These are phyloP conservation scores for Sarcophaga subvicina DNA, from an alignment of 2,888 invertebrate species.

Conservation along the genomic window DNA sequence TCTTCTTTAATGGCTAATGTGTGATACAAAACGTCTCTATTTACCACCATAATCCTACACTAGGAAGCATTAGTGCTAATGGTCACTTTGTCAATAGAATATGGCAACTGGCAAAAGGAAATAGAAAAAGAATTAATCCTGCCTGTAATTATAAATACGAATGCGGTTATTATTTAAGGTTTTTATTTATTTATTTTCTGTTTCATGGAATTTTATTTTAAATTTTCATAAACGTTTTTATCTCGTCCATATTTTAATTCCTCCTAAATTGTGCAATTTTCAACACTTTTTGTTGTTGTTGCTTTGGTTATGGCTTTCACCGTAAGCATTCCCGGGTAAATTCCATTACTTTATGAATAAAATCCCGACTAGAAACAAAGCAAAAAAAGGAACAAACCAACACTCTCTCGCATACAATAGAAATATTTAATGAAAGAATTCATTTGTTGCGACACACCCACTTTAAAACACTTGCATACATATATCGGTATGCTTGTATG, in stretches of 20 bases:
- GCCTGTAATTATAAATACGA: conserved; percentile 4
- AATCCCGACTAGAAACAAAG: conserved; percentile 30
- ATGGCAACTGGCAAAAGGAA: not conserved
- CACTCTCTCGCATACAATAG: not conserved
- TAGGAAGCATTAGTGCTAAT: conserved; percentile 1
- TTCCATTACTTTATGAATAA: conserved; percentile 51
- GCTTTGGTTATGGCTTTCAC: conserved; percentile 8
- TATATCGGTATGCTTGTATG: too few relatives aligned
- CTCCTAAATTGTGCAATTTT: conserved; percentile 57
- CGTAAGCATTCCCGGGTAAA: conserved; percentile 44
- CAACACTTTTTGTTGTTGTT: conserved; percentile 17
- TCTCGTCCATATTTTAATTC: conserved; percentile 55
- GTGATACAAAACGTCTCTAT: not conserved
- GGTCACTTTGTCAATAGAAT: not conserved
- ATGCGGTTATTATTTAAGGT: not conserved
- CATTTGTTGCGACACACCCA: conserved; percentile 24
- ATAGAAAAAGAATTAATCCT: not conserved
- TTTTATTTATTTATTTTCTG: not conserved
- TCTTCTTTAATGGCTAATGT: not conserved
- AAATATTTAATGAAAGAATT: conserved; percentile 48
- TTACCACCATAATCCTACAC: not conserved
- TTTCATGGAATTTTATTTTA: not conserved
- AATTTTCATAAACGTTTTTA: conserved; percentile 49
- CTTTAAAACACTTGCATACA: not conserved
- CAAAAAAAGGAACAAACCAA: not conserved